Base-by-base conservation (phyloP, 2,888 invertebrate species). In the Parascotia fuliginaria region DNA sequence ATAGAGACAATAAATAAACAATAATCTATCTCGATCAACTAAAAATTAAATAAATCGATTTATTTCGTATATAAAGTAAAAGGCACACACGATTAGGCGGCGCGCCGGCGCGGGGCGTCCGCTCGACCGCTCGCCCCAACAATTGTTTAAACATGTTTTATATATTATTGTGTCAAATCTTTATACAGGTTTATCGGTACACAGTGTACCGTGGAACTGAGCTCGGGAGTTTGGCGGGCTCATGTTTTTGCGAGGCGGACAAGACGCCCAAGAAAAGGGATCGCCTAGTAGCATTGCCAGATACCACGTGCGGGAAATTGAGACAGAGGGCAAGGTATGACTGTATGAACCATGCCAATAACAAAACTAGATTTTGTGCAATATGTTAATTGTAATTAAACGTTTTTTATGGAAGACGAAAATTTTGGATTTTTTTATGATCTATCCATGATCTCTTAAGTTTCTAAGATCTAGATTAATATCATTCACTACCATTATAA, bases 31-130 rank as follows among this genome's bases (percentile, higher is more conserved):
- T 89, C 82, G 87, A 86, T 88, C 73, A 90, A 91, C 89, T 91
- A 90, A 89, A 87, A 85, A 89, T 89, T 89, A 90, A 90, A 91
- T 89, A 89, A 86, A 85, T 88, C 84, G 84, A 89, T 89, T 88
- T 89, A 80, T 85, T 73, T 83, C 75, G 79, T 84, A 56, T 84
- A 80, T 81, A 86, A 81, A 83, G 87, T 87, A 89, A 85, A 90
- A 91, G 92, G 90, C 91, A 91, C 91, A 87, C 73, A 24, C 24
- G 24, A 75, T 81, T 77, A 67, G 67, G 75, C 55, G 69, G 72
- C 64, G 68, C 52, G 71, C 72, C 68, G 73, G 76, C 78, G 78
- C 71, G 65, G 64, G 66, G 69, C 65, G 70, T 72, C 73, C 73
- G 63, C 69, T 47, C 62, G 62, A 60, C 57, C 65, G 69, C 64